phyloP scores from a whole-genome alignment of 64 coral and sea anemone genomes.

The Dendrophyllia cribrosa region DNA sequence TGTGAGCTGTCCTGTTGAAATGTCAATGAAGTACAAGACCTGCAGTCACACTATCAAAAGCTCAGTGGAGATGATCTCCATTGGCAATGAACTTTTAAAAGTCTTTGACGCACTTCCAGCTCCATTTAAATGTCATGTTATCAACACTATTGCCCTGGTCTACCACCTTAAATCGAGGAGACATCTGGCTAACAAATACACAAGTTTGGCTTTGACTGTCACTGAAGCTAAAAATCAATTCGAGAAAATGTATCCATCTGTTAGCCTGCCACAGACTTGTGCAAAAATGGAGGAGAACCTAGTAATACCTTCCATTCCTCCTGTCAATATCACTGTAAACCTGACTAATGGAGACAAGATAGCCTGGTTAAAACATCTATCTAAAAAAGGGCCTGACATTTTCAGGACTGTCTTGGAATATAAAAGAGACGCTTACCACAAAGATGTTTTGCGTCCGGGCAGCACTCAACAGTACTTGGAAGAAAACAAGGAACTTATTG shows the following conservation, averaged over 20 bases:
- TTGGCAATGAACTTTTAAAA: not conserved
- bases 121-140: conserved; percentile 79
- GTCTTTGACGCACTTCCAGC: conserved; percentile 28
- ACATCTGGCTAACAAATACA: not conserved
- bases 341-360: conserved; percentile 19
- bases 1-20: not conserved
- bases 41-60: not conserved
- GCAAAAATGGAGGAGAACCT: not conserved
- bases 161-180: not conserved
- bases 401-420: conserved; percentile 65
- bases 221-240: conserved; percentile 33
- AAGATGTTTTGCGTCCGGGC: not conserved
- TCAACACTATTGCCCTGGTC: conserved; percentile 60
- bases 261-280: conserved; percentile 39
- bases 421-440: not conserved
- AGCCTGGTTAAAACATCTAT: conserved; percentile 63
- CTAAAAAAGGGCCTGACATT: conserved; percentile 52
- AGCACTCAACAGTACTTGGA: not conserved
- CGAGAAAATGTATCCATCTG: conserved; percentile 47
- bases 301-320: conserved; percentile 7
- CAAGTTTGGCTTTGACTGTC: conserved; percentile 12
- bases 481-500: not conserved
- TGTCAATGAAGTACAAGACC: not conserved
- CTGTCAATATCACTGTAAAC: conserved; percentile 80
- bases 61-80: not conserved